phyloP scores from a whole-genome alignment of 1,140 invertebrate species.

The Periplaneta americana region DNA sequence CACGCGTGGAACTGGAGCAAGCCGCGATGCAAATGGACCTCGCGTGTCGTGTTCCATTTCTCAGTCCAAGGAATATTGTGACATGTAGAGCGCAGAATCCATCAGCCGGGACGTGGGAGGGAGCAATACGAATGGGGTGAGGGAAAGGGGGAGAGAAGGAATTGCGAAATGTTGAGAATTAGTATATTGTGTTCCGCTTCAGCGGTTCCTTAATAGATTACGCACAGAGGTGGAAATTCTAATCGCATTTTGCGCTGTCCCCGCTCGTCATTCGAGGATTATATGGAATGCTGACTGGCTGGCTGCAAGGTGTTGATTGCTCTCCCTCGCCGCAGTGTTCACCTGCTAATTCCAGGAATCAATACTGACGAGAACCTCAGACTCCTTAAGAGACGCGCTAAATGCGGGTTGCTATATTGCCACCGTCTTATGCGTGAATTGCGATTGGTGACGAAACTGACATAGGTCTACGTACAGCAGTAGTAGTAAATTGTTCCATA shows the following conservation, averaged over 20 bases:
- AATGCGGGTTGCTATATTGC: no score
- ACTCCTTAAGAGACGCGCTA: no score
- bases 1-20: no score
- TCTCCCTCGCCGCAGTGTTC: background rate
- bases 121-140: background rate
- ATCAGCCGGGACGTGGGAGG: background rate
- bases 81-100: background rate
- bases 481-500: no score
- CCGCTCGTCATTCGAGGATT: background rate
- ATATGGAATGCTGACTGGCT: background rate
- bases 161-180: background rate
- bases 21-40: no score
- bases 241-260: background rate
- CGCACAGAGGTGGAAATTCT: background rate
- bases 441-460: no score
- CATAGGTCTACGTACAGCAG: no score
- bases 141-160: background rate
- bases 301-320: background rate
- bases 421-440: no score
- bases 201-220: background rate
- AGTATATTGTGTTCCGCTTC: background rate
- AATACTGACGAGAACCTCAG: background rate
- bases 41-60: no score
- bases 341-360: background rate
- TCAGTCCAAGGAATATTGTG: background rate